Percentiles rank a stretch among this genome's conserved stretches.
Evolutionary conservation across 2,888 invertebrate genomes (phyloP).

Genomic region (Scaptomyza parva): DNA sequence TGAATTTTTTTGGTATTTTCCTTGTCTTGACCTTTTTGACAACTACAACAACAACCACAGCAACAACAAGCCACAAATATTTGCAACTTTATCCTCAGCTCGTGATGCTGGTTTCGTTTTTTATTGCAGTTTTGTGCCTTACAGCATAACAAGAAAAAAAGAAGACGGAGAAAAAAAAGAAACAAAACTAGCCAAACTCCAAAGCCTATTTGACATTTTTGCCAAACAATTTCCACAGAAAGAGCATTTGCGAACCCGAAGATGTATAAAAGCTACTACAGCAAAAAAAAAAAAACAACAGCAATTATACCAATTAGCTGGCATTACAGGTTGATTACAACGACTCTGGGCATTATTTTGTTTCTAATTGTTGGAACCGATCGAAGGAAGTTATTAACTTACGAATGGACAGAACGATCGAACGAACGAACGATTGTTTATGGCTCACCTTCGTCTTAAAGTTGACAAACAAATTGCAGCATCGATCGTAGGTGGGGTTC

Average conservation of each 20-base stretch:
- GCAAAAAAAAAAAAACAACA: conserved; percentile 44
- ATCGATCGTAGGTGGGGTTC: conserved; percentile 52
- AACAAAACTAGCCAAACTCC: conserved; percentile 34
- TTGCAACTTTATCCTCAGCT: conserved; percentile 75
- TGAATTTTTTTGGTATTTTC: conserved; percentile 31
- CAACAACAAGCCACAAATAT: conserved; percentile 58
- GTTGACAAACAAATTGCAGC: conserved; percentile 54
- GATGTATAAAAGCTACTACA: conserved; percentile 40
- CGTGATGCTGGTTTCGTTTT: conserved; percentile 72
- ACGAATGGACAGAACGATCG: conserved; percentile 27
- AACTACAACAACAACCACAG: conserved; percentile 25
- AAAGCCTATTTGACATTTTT: conserved; percentile 77
- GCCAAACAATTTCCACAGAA: conserved; percentile 69
- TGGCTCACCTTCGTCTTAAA: conserved; percentile 68
- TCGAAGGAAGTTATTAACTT: conserved; percentile 68
- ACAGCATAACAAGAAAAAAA: conserved; percentile 23
- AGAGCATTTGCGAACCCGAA: conserved; percentile 61
- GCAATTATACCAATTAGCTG: conserved; percentile 79
- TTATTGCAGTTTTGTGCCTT: conserved; percentile 49
- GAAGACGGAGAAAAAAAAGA: too few species aligned
- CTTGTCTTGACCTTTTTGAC: conserved; percentile 56
- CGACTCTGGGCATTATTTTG: conserved; percentile 41
- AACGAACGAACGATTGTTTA: conserved; percentile 29
- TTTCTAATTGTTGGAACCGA: conserved; percentile 34
- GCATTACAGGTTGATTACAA: conserved; percentile 79